A percentile compares a stretch with the other conserved stretches of the same genome.
Evolutionary conservation across 30 jellyfish, hydroid and myxozoan genomes (phyloP).

Genomic region (Cassiopea xamachana): DNA sequence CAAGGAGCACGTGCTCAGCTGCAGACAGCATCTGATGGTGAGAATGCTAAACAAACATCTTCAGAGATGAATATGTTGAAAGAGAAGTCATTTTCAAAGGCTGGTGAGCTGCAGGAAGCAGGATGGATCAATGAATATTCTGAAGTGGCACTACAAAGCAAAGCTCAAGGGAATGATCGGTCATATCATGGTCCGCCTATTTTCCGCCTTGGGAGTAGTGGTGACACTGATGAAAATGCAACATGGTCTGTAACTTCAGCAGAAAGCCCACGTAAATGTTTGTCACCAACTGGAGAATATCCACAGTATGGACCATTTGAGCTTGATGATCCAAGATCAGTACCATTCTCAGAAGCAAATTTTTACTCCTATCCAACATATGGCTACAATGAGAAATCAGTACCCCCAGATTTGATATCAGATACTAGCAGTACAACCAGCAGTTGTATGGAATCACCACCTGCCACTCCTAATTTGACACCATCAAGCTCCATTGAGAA

Average conservation of each 20-base stretch:
- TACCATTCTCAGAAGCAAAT: background rate
- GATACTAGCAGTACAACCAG: conserved; percentile 68
- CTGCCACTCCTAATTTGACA: conserved; percentile 72
- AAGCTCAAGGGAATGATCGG: background rate
- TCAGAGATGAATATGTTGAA: background rate
- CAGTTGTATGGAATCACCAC: conserved; percentile 74
- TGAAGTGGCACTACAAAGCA: background rate
- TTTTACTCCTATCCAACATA: conserved; percentile 9
- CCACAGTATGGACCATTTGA: conserved; percentile 8
- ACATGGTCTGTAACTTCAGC: conserved; percentile 23
- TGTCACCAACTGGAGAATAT: conserved; percentile 47
- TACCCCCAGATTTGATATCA: conserved; percentile 63
- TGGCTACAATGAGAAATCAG: background rate
- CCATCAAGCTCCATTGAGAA: conserved; percentile 82
- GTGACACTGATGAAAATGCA: conserved; percentile 9
- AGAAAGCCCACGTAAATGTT: conserved; percentile 72
- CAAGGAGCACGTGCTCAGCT: background rate
- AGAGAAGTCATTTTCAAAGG: background rate
- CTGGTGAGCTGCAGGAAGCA: background rate
- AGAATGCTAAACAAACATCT: background rate
- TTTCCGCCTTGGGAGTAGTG: conserved; percentile 62
- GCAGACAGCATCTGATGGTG: background rate
- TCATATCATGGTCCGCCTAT: conserved; percentile 16
- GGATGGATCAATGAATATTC: background rate
- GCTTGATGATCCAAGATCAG: background rate